Percentiles rank a stretch among this genome's conserved stretches.
These are phyloP conservation scores for Temnothorax unifasciatus DNA, from an alignment of 2,888 invertebrate genomes.

Conservation along the genomic window DNA sequence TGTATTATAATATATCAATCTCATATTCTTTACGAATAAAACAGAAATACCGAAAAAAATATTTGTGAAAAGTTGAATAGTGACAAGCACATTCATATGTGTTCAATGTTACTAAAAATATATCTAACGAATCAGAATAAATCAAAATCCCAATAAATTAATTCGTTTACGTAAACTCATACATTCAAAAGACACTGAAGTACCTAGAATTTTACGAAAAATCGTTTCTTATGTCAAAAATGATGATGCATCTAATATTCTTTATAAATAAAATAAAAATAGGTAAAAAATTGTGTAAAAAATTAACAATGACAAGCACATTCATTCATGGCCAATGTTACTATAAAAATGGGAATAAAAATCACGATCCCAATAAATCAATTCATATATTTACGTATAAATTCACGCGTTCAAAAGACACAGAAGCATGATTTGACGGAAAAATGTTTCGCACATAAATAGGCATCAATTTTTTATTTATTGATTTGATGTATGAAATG, in stretches of 20 bases:
- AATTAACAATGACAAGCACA: not conserved
- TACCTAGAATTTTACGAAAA: not conserved
- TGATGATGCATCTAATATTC: too few species aligned
- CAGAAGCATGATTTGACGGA: not conserved
- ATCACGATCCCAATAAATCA: not conserved
- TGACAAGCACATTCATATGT: not conserved
- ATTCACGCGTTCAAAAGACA: not conserved
- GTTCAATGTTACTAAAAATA: not conserved
- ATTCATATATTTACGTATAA: not conserved
- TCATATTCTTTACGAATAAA: not conserved
- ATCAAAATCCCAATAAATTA: not conserved
- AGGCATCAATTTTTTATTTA: not conserved
- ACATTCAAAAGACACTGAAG: not conserved
- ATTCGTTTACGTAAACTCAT: not conserved
- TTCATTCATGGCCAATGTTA: not conserved
- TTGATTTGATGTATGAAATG: not conserved
- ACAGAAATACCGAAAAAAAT: not conserved
- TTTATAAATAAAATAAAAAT: not conserved
- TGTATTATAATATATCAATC: not conserved
- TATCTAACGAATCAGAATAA: not conserved
- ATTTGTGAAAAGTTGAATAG: not conserved
- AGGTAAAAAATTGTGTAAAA: too few species aligned
- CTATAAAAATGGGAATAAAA: not conserved
- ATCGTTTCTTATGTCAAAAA: not conserved
- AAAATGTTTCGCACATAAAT: not conserved